phyloP scores from a whole-genome alignment of 1,140 invertebrate genomes.

The Nymphalis io region DNA sequence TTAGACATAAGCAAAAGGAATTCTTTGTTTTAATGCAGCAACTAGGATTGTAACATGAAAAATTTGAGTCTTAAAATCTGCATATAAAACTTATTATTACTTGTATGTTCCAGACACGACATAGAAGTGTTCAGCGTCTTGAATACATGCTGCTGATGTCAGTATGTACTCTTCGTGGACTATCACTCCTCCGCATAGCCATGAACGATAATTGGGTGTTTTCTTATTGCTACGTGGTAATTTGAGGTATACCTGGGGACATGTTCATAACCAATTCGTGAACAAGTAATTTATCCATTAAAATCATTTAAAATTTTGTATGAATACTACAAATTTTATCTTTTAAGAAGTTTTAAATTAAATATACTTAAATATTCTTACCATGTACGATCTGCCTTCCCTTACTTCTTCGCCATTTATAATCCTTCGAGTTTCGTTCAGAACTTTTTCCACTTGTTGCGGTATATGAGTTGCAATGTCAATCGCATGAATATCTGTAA shows the following conservation, averaged over 20 bases:
- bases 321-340: background rate
- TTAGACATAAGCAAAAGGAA: too few species aligned
- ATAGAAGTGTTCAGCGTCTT: conserved; percentile 69
- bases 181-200: conserved; percentile 68
- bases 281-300: too few species aligned
- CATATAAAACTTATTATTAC: conserved; percentile 38
- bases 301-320: too few species aligned
- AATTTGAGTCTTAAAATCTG: too few species aligned
- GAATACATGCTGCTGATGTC: conserved; percentile 68
- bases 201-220: conserved; percentile 52
- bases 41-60: too few species aligned
- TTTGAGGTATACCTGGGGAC: conserved; percentile 63
- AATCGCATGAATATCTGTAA: conserved; percentile 51
- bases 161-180: conserved; percentile 68
- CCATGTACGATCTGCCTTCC: conserved; percentile 67
- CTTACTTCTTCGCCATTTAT: conserved; percentile 60
- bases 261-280: background rate
- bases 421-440: conserved; percentile 64
- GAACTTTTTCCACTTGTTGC: conserved; percentile 44
- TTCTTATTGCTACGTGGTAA: conserved; percentile 53
- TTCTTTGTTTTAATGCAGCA: too few species aligned
- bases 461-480: conserved; percentile 58
- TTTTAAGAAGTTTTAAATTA: background rate
- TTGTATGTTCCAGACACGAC: conserved; percentile 68
- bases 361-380: conserved; percentile 33